Conservation (phyloP, 2,888 invertebrate species). For the Acanthosepion lycidas region DNA sequence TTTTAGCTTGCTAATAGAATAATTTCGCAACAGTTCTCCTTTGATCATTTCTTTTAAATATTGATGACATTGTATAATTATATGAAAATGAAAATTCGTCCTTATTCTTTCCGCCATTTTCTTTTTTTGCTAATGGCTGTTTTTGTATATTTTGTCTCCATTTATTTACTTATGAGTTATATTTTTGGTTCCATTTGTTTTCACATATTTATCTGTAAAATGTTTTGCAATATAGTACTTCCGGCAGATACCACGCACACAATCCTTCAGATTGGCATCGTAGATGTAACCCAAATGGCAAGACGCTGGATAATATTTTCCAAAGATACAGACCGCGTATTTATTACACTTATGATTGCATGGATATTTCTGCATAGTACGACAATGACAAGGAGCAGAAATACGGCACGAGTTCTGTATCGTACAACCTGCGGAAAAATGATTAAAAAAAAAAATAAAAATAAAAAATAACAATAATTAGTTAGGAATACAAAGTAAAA, state of each 20-base stretch:
- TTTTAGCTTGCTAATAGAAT: background rate
- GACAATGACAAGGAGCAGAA: background rate
- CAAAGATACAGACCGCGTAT: slow-evolving; percentile 43
- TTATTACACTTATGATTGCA: background rate
- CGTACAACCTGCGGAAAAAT: background rate
- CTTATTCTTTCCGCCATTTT: background rate
- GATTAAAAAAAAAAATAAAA: background rate
- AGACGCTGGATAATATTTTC: background rate
- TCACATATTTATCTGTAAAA: background rate
- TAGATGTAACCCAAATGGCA: background rate
- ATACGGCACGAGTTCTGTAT: background rate
- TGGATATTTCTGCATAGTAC: background rate
- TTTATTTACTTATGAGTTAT: background rate
- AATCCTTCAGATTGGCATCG: background rate
- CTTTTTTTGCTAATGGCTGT: background rate
- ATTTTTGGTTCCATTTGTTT: background rate
- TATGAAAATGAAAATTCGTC: background rate
- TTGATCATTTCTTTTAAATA: background rate
- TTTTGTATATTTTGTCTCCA: background rate
- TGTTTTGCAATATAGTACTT: background rate
- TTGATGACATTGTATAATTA: background rate
- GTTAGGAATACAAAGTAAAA: too few species aligned
- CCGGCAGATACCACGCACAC: background rate
- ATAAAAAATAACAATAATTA: background rate
- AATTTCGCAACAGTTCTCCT: background rate